Base-by-base conservation (phyloP, 1,140 invertebrate genomes). In the Pseudomyrmex pallidus region DNA sequence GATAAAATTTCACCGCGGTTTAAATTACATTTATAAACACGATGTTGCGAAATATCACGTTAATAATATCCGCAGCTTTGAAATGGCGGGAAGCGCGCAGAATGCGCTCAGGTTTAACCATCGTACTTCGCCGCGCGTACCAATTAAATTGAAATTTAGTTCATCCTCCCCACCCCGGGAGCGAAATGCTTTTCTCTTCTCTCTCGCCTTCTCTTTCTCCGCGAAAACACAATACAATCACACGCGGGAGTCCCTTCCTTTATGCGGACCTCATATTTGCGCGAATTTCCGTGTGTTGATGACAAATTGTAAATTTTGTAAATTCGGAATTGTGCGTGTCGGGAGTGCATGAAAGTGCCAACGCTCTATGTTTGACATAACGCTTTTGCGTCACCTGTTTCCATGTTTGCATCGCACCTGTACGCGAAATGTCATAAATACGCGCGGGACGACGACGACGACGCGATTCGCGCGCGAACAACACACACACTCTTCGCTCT, bases 111-210 rank as follows among this genome's bases (percentile, higher is more conserved):
- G n/a, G 2, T 5, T 44, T 61, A 54, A 44, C 48, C 48, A 64
- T 52, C 48, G 15, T 13, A 68, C 17, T 68, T 68, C 15, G 7
- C 57, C 20, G 15, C 52, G 20, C 54, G 63, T 63, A 25, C 52
- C 76, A 70, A 78, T 78, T 78, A 78, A 78, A 78, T 70, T 78
- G 64, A 54, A 70, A 70, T 78, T 78, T 78, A 70, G 54, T 22
- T 70, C 15, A 78, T 70, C n/a, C 54, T 44, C 64, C 54, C 7
- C 25, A 25, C 3, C 35, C 35, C n/a, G n/a, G n/a, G n/a, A n/a
- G 35, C 35, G 5, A 54, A n/a, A 57, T 48, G 20, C 15, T 25
- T 3, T 48, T 61, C 17, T 22, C 10, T 22, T 50, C 63, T 48
- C 63, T 48, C n/a, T 67, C 17, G 48, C 10, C 48, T 4, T 57